A percentile compares a stretch with the other conserved stretches of the same genome.
phyloP scores from a whole-genome alignment of 1,140 invertebrate species.

The Drosophila lacteicornis region DNA sequence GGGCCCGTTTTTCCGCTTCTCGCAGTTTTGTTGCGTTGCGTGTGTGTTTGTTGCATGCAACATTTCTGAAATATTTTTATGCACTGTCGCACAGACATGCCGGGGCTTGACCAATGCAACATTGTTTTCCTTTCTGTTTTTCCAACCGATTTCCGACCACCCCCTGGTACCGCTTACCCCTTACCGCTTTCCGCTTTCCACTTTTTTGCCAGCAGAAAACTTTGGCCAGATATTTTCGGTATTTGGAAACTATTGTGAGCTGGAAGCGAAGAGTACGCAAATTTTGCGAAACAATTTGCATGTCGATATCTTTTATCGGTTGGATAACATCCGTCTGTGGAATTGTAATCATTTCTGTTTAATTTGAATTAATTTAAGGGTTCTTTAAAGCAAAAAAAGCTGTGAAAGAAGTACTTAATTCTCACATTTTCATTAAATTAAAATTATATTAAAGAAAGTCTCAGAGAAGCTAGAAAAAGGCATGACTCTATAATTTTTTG shows the following conservation, averaged over 20 bases:
- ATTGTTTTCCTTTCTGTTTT: constrained; percentile 52
- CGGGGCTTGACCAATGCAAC: constrained; percentile 58
- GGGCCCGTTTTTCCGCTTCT: constrained; percentile 14
- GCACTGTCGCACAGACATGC: constrained; percentile 72
- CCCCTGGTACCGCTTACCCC: not conserved
- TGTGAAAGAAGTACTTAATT: too few species aligned
- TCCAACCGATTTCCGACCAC: constrained; percentile 21
- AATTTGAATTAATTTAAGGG: constrained; percentile 22
- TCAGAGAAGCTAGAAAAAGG: not conserved
- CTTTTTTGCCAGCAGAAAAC: constrained; percentile 10
- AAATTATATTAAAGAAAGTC: not conserved
- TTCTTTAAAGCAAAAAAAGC: not conserved
- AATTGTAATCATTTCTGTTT: constrained; percentile 8
- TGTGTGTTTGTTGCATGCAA: constrained; percentile 47
- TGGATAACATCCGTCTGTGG: constrained; percentile 2
- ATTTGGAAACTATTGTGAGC: constrained; percentile 32
- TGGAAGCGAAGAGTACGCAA: constrained; percentile 19
- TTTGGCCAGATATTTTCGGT: constrained; percentile 31
- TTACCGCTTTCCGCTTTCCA: constrained; percentile 15
- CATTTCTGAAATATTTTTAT: constrained; percentile 82
- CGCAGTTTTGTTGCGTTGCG: constrained; percentile 22
- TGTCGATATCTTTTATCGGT: constrained; percentile 13
- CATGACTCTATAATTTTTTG: not conserved
- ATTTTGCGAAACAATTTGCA: constrained; percentile 35
- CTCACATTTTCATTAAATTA: not conserved